Evolutionary conservation across 2,797 vertebrate species (phyloP).

Genomic region (Scleropages formosus): DNA sequence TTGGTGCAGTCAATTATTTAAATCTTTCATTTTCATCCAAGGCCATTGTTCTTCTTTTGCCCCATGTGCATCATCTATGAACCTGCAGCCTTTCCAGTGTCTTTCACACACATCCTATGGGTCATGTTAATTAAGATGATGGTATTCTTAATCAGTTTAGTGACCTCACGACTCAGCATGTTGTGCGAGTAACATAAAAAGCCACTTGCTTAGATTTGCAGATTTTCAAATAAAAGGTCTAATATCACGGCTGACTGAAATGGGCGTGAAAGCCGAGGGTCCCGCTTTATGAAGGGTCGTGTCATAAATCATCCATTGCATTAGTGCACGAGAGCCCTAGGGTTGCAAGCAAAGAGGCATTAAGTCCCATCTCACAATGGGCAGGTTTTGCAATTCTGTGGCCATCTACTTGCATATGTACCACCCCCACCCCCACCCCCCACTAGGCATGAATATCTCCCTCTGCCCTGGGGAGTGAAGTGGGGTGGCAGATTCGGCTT

Average conservation of each 20-base stretch:
- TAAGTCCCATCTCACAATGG: conserved; percentile 21
- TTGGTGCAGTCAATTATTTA: too few species aligned
- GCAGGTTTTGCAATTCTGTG: conserved; percentile 1
- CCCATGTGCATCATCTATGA: too few species aligned
- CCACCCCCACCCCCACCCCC: background rate
- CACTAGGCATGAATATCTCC: background rate
- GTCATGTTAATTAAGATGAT: too few species aligned
- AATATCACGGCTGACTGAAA: background rate
- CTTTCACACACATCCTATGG: too few species aligned
- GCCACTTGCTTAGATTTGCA: too few species aligned
- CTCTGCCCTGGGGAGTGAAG: background rate
- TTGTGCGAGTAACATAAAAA: too few species aligned
- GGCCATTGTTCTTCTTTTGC: too few species aligned
- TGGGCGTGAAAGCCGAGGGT: conserved; percentile 15
- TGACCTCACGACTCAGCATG: too few species aligned
- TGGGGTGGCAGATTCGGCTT: background rate
- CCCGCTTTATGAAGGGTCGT: background rate
- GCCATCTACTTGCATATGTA: background rate
- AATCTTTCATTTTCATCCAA: too few species aligned
- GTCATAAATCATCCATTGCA: conserved; percentile 34
- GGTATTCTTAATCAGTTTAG: too few species aligned
- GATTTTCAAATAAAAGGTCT: background rate
- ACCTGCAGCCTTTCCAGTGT: too few species aligned
- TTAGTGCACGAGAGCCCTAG: conserved; percentile 25
- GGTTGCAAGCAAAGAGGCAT: conserved; percentile 19